Percentiles rank a stretch among this genome's conserved stretches.
phyloP scores from a whole-genome alignment of 2,113 vertebrate genomes.

The Setophaga kirtlandii region DNA sequence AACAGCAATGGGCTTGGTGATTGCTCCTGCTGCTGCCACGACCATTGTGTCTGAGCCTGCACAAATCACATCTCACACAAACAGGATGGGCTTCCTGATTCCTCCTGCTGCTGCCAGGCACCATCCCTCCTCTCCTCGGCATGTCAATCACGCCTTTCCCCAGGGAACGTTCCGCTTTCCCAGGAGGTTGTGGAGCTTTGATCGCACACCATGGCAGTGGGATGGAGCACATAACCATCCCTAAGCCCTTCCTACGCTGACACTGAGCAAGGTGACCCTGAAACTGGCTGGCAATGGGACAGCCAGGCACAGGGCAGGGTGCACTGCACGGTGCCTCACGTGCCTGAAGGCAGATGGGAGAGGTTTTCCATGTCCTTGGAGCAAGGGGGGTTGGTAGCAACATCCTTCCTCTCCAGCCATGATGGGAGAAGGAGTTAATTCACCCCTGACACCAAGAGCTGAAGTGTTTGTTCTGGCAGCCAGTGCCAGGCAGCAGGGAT shows the following conservation, averaged over 20 bases:
- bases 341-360: neutral
- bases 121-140: neutral
- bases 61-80: neutral
- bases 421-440: neutral
- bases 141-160: neutral
- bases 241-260: neutral
- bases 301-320: neutral
- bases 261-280: neutral
- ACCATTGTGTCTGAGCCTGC: neutral
- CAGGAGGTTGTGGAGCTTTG: neutral
- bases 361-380: neutral
- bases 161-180: neutral
- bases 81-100: neutral
- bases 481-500: neutral
- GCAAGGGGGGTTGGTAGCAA: neutral
- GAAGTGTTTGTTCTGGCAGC: neutral
- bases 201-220: fast-evolving
- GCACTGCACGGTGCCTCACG: fast-evolving
- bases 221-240: neutral
- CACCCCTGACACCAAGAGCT: neutral
- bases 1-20: neutral
- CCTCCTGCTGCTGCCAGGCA: neutral
- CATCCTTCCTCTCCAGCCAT: neutral
- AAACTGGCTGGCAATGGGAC: neutral
- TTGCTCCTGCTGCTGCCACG: neutral